phyloP scores from a whole-genome alignment of 2,888 invertebrate species.

The Tortricodes alternella region DNA sequence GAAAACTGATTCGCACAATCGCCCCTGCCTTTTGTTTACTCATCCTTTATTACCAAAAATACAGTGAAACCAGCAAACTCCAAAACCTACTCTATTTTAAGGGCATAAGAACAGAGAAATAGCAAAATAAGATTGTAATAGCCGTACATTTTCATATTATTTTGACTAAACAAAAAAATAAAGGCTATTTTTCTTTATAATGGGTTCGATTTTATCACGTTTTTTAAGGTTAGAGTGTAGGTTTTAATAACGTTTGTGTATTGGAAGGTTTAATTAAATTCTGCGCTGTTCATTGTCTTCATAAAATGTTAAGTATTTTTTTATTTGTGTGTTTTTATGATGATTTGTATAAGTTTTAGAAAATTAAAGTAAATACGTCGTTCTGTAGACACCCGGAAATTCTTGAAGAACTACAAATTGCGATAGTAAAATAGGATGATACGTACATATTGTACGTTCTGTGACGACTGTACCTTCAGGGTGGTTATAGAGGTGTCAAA shows the following conservation, averaged over 20 bases:
- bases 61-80: background rate
- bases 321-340: background rate
- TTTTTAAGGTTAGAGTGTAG: slow-evolving; percentile 15
- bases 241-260: slow-evolving; percentile 11
- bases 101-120: background rate
- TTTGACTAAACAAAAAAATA: slow-evolving; percentile 28
- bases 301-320: background rate
- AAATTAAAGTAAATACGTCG: too few relatives aligned
- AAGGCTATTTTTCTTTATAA: slow-evolving; percentile 25
- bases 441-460: too few relatives aligned
- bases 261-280: slow-evolving; percentile 15
- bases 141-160: slow-evolving; percentile 28
- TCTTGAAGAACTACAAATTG: too few relatives aligned
- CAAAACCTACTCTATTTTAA: background rate
- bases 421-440: too few relatives aligned
- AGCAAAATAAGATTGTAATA: background rate
- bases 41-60: slow-evolving; percentile 4
- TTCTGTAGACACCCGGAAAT: too few relatives aligned
- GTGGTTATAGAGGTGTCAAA: too few relatives aligned
- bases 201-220: slow-evolving; percentile 15
- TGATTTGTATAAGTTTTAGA: background rate
- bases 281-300: background rate
- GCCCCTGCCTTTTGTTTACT: slow-evolving; percentile 30
- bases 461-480: too few relatives aligned
- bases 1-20: slow-evolving; percentile 31